Evolutionary conservation across 2,888 invertebrate species (phyloP), one percentile per base, ranked within the genome.

Genomic region (Microdon myrmicae): DNA sequence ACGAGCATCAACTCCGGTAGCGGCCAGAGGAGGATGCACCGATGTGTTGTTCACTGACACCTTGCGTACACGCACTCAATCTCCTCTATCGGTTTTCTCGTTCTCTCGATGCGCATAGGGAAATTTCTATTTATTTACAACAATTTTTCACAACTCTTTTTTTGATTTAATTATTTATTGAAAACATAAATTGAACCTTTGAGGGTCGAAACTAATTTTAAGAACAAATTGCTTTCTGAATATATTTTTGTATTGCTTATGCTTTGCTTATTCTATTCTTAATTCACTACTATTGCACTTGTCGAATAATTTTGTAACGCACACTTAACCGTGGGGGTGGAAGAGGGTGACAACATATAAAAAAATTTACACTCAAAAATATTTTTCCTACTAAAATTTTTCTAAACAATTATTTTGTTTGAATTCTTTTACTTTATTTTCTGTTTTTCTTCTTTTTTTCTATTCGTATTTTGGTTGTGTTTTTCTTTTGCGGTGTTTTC

Each of bases 81-180:
- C 34, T 34, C 23, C 26, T 29, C 14, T 23, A 39, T 56, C 22
- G 49, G 39, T 58, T 47, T 34, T 58, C 58, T 51, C 51, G 16
- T 32, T 64, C 64, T 44, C 37, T 41, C 58, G 43, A 32, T 31
- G 51, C 47, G 58, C 51, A 58, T 64, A 64, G 64, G 58, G 64
- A 64, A 64, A 64, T 64, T 64, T 64, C 58, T 64, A 64, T 64
- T 64, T 64, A 64, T 64, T 64, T 64, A 64, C 64, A 47, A 61
- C 37, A 54, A 37, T 51, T 58, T 41, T 41, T 34, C 10, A 26
- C 25, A 35, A 34, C 20, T 43, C 38, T 38, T 44, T 7, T 10
- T 38, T 28, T 4, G 2, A 6, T 14, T 17, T 26, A 26, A 26
- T 5, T 26, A 9, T 20, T 6, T 17, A 41, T 12, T 3, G 10